Evolutionary conservation across 2,888 invertebrate species (phyloP), one percentile per base, ranked within the genome.

Genomic region (Beris morrisii): DNA sequence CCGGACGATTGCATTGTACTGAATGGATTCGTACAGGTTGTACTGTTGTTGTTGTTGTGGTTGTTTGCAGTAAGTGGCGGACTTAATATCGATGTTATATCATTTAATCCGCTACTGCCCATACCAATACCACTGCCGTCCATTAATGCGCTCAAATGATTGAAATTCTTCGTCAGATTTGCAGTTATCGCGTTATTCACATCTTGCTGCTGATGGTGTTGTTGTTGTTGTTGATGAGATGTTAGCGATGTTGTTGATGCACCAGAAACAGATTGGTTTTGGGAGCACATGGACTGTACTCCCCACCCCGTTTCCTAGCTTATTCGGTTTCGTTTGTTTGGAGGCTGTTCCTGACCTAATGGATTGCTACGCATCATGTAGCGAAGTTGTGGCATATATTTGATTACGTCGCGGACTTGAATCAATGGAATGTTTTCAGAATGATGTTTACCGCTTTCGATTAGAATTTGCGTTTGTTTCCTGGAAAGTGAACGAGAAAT

Each of bases 361-460:
- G n/a, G 75, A 70, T 77, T 78, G 31, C 63, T 69, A 71, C 79
- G 77, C 81, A 92, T 85, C 89, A 93, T 92, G 83, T 92, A 93
- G 77, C 91, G 91, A 81, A 93, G 83, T 81, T 93, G 93, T 38
- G 91, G 89, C 92, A 92, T 92, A 80, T 86, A 92, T 76, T 88
- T 88, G 82, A 92, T 88, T 70, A 93, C 89, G 82, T 90, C 91
- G 70, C 89, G 87, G 72, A 93, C 90, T 82, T 90, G 90, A 65
- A 93, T 91, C 73, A 93, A 82, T 48, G 92, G 91, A 78, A 91
- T 82, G 59, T 87, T 87, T 76, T 92, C 92, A 76, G 87, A 82
- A 68, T 87, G 88, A 48, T 85, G 88, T 76, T 91, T 91, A 74
- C 91, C 90, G 46, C 88, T 88, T 76, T 89, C 90, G 76, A 88